A percentile compares a stretch with the other conserved stretches of the same genome.
phyloP scores from a whole-genome alignment of 2,113 vertebrate genomes.

The Eolophus roseicapilla region DNA sequence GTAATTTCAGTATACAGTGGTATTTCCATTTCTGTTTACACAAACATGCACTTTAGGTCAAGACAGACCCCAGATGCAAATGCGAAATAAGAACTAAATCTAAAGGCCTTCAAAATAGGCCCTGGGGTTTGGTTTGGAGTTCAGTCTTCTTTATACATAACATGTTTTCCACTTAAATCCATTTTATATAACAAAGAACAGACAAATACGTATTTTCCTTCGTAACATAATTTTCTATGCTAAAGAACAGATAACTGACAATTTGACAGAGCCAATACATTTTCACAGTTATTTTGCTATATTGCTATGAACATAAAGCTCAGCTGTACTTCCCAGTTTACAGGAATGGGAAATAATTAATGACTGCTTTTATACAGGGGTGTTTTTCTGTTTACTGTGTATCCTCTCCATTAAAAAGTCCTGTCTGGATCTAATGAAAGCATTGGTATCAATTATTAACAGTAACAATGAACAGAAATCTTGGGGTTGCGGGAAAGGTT shows the following conservation, averaged over 20 bases:
- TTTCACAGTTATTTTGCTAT: background rate
- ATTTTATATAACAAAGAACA: background rate
- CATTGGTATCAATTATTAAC: background rate
- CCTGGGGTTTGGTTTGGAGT: background rate
- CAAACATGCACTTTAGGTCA: background rate
- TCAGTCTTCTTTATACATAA: background rate
- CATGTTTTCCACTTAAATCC: background rate
- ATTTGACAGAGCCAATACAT: background rate
- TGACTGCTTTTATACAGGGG: background rate
- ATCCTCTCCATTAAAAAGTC: background rate
- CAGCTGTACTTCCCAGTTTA: background rate
- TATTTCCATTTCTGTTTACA: background rate
- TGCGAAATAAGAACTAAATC: background rate
- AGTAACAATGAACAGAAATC: background rate
- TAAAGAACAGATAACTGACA: background rate
- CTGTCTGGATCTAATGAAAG: background rate
- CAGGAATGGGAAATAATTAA: background rate
- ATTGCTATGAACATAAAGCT: background rate
- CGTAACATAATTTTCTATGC: background rate
- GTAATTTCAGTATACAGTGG: background rate
- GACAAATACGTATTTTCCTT: background rate
- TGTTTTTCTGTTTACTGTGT: background rate
- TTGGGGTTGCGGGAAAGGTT: rapidly evolving
- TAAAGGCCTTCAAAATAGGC: background rate
- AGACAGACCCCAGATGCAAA: background rate